Evolutionary conservation across 64 coral and sea anemone species (phyloP), one percentile per base, ranked within the genome.

Genomic region (Hydrozoanthus tunicans): DNA sequence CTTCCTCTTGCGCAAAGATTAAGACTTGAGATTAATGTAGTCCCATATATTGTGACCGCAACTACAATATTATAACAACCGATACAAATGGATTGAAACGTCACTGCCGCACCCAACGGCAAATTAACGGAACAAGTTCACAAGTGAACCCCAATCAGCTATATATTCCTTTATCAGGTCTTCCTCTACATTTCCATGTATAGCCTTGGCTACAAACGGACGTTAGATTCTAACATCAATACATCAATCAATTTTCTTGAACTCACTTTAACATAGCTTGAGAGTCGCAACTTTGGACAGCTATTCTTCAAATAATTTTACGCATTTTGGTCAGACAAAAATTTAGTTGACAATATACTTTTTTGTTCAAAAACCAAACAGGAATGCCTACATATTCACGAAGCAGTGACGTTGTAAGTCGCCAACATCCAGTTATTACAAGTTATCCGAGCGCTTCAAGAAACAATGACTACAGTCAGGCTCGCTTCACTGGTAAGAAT

Each of bases 401-500:
- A 75, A 75, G 84, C 24, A 88, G 70, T 27, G 84, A 88, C 56
- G 13, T 69, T 4, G 84, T 74, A 61, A 88, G 68, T 62, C 84
- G 84, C 23, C 84, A 88, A 58, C 80, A 82, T 64, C 84, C 84
- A 5, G 84, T 88, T 4, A 88, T 88, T 11, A 88, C 84, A 43
- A 88, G 84, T 4, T 88, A 88, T 88, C 84, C 84, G 6, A 88
- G 84, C 51, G 67, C 84, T 1, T 61, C 84, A 7, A 88, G 84
- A 51, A 88, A 58, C 24, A 88, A 70, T 17, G 84, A 88, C 23
- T 88, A 88, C 68, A 88, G 53, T 13, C 84, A 88, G 74, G 54
- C 84, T 74, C 84, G 84, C 56, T 88, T 88, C 61, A 88, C 84
- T 72, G 84, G 84, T 88, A 88, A 88, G 69, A 59, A 73, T 15